A percentile compares a stretch with the other conserved stretches of the same genome.
Conservation (phyloP, 2,888 invertebrate species). For the Gasteruption jaculator region DNA sequence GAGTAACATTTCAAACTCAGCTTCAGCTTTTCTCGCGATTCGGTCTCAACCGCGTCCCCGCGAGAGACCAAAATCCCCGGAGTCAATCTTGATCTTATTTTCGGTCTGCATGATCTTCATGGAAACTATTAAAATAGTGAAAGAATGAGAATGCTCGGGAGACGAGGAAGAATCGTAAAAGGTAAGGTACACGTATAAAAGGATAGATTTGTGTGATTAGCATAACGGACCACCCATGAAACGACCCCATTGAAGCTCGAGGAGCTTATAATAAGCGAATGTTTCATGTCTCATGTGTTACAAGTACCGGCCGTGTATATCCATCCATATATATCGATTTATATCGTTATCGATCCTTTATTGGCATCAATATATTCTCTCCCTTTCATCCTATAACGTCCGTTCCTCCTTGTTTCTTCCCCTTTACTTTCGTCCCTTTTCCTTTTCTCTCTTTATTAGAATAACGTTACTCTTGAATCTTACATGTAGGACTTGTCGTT, state of each 20-base stretch:
- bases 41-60: not conserved
- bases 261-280: conserved; percentile 44
- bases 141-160: too few species aligned
- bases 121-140: not conserved
- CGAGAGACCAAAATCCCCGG: too few species aligned
- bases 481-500: conserved; percentile 25
- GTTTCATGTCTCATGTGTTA: conserved; percentile 45
- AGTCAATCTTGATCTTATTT: conserved; percentile 16
- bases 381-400: conserved; percentile 26
- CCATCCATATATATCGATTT: conserved; percentile 50
- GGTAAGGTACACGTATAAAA: conserved; percentile 2
- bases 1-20: too few species aligned
- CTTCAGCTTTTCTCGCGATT: too few species aligned
- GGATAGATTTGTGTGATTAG: conserved; percentile 33
- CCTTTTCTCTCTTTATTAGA: conserved; percentile 7
- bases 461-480: conserved; percentile 11
- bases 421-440: conserved; percentile 8
- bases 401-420: conserved; percentile 11
- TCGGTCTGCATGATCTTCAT: conserved; percentile 10
- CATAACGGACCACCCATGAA: conserved; percentile 49
- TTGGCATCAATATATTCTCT: conserved; percentile 45
- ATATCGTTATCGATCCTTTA: conserved; percentile 50
- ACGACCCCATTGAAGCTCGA: conserved; percentile 42
- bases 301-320: conserved; percentile 48
- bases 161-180: not conserved